Percentiles rank a stretch among this genome's conserved stretches.
Conservation (phyloP, 1,140 invertebrate genomes). For the Probaryconus sp. region DNA sequence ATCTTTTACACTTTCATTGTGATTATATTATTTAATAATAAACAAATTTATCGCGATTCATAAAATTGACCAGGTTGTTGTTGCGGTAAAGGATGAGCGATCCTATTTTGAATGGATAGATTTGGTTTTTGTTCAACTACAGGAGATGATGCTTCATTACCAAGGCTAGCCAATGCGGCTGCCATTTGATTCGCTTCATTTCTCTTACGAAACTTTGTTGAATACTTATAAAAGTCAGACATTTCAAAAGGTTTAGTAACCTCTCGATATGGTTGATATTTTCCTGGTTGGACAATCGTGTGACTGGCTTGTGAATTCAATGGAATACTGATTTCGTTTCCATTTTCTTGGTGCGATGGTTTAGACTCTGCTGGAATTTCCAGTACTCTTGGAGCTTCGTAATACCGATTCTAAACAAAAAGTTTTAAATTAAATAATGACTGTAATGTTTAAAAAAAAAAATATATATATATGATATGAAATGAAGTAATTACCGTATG, state of each 20-base stretch:
- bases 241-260: constrained; percentile 97
- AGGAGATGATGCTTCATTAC: constrained; percentile 35
- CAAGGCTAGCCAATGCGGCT: constrained; percentile 42
- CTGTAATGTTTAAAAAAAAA: constrained; percentile 1
- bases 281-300: constrained; percentile 90
- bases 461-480: neutral
- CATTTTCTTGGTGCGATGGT: constrained; percentile 61
- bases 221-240: constrained; percentile 98
- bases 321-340: constrained; percentile 80
- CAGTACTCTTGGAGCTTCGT: constrained; percentile 65
- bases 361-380: constrained; percentile 76
- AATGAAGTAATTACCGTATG: constrained; percentile 32
- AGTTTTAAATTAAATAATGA: neutral
- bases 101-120: constrained; percentile 75
- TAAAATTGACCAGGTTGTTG: constrained; percentile 69
- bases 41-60: constrained; percentile 68
- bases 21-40: constrained; percentile 67
- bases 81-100: constrained; percentile 77
- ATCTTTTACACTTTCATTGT: too few species aligned
- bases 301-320: constrained; percentile 87
- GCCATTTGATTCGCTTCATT: constrained; percentile 66
- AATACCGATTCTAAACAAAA: constrained; percentile 51
- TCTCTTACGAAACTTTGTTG: constrained; percentile 91
- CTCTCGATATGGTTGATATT: constrained; percentile 94
- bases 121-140: constrained; percentile 19